These are phyloP conservation scores for Gonocerus acuteangulatus DNA, from an alignment of 2,888 invertebrate species.

Conservation along the genomic window DNA sequence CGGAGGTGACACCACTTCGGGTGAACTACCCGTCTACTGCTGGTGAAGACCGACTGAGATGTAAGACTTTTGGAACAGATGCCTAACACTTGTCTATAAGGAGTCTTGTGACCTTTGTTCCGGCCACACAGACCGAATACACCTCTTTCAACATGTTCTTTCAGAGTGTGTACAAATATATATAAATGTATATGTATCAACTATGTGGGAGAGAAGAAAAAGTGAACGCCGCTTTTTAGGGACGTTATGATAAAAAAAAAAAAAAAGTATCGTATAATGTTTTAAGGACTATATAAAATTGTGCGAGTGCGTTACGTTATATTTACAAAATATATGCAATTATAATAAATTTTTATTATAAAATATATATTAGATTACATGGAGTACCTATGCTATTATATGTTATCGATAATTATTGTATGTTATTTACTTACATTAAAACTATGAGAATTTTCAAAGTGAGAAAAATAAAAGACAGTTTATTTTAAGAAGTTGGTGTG, in stretches of 20 bases:
- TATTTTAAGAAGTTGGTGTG: slow-evolving; percentile 31
- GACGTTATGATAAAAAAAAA: slow-evolving; percentile 13
- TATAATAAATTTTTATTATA: slow-evolving; percentile 24
- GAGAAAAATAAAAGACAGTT: slow-evolving; percentile 30
- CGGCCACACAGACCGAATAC: background rate
- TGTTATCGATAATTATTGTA: slow-evolving; percentile 34
- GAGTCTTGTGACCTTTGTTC: background rate
- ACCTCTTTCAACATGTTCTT: background rate
- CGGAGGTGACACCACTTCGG: slow-evolving; percentile 56
- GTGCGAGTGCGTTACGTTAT: slow-evolving; percentile 19
- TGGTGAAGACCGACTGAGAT: slow-evolving; percentile 52
- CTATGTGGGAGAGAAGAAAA: background rate
- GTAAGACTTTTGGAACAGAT: slow-evolving; percentile 1
- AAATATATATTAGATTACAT: slow-evolving; percentile 31
- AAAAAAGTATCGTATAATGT: slow-evolving; percentile 17
- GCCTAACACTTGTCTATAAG: background rate
- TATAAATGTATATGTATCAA: background rate
- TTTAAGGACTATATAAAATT: slow-evolving; percentile 27
- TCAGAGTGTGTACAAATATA: background rate
- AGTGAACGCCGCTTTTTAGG: background rate
- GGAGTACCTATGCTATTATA: slow-evolving; percentile 34
- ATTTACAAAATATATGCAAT: slow-evolving; percentile 17
- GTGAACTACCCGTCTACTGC: slow-evolving; percentile 70
- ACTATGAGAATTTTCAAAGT: slow-evolving; percentile 10
- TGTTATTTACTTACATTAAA: slow-evolving; percentile 31